Percentiles rank a stretch among this genome's conserved stretches.
phyloP scores from a whole-genome alignment of 2,888 invertebrate species.

The Drepanosiphum platanoidis region DNA sequence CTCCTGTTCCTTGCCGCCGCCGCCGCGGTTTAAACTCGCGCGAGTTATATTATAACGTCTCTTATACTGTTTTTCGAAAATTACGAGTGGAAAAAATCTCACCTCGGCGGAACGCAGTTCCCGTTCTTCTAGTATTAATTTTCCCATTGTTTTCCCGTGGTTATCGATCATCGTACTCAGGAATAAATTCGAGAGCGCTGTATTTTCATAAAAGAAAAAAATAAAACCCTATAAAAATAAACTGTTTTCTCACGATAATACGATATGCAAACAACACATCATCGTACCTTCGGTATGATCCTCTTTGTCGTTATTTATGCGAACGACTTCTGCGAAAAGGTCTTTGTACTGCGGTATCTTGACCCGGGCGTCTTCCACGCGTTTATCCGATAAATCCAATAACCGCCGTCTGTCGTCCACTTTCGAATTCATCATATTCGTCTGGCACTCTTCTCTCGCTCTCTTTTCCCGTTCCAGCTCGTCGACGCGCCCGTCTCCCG shows the following conservation, averaged over 20 bases:
- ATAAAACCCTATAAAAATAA: background rate
- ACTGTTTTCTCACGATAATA: background rate
- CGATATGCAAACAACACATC: no score
- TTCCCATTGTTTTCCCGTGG: conserved; percentile 24
- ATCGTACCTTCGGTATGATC: conserved; percentile 16
- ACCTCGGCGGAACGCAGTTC: background rate
- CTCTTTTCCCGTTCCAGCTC: background rate
- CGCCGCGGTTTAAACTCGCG: background rate
- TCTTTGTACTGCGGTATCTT: background rate
- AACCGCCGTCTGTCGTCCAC: background rate
- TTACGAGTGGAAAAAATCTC: background rate
- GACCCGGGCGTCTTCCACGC: background rate
- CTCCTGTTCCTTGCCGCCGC: background rate
- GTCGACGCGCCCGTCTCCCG: background rate
- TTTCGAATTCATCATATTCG: conserved; percentile 2
- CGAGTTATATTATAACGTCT: background rate
- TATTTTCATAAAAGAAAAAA: background rate
- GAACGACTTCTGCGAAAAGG: background rate
- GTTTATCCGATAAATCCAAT: background rate
- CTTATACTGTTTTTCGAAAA: background rate
- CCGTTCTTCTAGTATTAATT: conserved; percentile 18
- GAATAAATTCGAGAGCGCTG: background rate
- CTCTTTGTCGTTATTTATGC: background rate
- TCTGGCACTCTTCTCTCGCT: background rate
- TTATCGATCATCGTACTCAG: conserved; percentile 5